Base-by-base conservation (phyloP, 1,140 invertebrate genomes). In the Drosophila athabasca region DNA sequence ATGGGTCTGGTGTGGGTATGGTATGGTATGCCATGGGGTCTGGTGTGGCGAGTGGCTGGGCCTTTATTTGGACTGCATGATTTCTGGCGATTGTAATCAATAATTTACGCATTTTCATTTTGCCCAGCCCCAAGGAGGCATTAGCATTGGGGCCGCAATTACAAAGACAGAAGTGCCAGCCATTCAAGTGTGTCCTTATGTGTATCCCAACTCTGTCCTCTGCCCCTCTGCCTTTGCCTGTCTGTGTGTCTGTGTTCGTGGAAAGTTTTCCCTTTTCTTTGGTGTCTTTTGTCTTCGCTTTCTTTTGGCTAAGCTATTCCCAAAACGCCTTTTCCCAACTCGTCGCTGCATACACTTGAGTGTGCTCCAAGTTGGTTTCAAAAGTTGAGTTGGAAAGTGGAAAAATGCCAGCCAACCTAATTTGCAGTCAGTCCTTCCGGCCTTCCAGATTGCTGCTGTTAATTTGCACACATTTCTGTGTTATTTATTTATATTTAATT, bases 41-140 rank as follows among this genome's bases (percentile, higher is more conserved):
- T 13, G 35, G 35, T 5, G 5, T 39, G 35, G 35, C 35, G 35
- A 39, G 35, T 39, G 35, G 35, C 35, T 39, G 9, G 44, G 13
- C 41, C 58, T 53, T 76, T 76, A 73, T 58, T 82, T 78, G 61
- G 73, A 55, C 49, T 82, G 60, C 79, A 69, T 67, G 69, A 78
- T 74, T 77, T 72, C 65, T 79, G 84, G 79, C 81, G 83, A 88
- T 88, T 83, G 76, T 88, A 88, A 88, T 88, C 83, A 88, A 88
- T 88, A 88, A 88, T 88, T 88, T 88, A 88, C 83, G 83, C 83
- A 88, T 88, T 88, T 88, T 88, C 79, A 88, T 88, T 88, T 83
- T 50, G 45, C 26, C 60, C 68, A 69, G 71, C 84, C 83, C 84
- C 58, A 72, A 82, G 75, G 71, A 88, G 75, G 83, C 79, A 88